Conservation (phyloP, 1,140 invertebrate genomes). For the Andrena cerasifolii region DNA sequence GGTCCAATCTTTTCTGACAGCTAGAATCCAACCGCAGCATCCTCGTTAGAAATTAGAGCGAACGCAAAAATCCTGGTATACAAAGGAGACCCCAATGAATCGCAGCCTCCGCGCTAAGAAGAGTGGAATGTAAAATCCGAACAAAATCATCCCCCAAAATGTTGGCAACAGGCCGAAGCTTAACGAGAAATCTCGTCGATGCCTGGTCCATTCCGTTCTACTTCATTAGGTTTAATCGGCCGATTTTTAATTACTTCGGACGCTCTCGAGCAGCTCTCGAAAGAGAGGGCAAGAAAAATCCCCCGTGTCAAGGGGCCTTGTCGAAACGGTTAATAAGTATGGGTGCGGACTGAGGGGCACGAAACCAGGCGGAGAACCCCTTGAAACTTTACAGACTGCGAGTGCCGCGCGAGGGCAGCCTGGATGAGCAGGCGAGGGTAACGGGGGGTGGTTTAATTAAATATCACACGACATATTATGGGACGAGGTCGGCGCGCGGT, state of each 20-base stretch:
- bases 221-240: slow-evolving; percentile 50
- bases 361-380: slow-evolving; percentile 59
- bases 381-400: slow-evolving; percentile 74
- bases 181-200: slow-evolving; percentile 30
- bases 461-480: slow-evolving; percentile 75
- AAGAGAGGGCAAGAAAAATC: slow-evolving; percentile 55
- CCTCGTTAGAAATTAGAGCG: too few relatives aligned
- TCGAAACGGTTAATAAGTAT: slow-evolving; percentile 71
- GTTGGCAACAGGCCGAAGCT: background rate
- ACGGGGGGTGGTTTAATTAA: slow-evolving; percentile 74
- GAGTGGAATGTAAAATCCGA: background rate
- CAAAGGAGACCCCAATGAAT: background rate
- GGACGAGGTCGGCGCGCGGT: slow-evolving; percentile 46
- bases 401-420: slow-evolving; percentile 45
- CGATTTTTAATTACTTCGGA: slow-evolving; percentile 57
- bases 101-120: background rate
- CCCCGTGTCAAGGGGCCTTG: slow-evolving; percentile 47
- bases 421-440: slow-evolving; percentile 35
- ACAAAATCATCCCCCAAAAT: background rate
- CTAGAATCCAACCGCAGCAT: too few relatives aligned
- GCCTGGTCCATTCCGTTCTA: slow-evolving; percentile 15
- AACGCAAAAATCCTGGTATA: too few relatives aligned
- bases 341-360: slow-evolving; percentile 16
- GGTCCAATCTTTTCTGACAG: too few relatives aligned
- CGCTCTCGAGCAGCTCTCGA: background rate